Conservation (phyloP, 2,797 vertebrate genomes). For the Anguilla megastoma region DNA sequence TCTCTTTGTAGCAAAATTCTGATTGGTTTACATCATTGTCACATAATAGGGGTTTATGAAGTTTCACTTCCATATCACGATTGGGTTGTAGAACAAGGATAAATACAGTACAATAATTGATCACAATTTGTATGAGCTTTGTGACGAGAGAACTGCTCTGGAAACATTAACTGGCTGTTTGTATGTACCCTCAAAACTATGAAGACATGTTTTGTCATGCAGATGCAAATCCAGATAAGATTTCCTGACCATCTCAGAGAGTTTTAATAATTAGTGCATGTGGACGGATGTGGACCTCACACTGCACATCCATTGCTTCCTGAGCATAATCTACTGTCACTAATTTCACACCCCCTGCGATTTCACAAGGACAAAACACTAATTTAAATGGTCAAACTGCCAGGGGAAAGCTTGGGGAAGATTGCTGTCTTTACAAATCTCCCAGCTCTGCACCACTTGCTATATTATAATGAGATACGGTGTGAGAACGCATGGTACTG, state of each 20-base stretch:
- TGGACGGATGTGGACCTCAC: conserved; percentile 52
- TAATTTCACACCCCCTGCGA: conserved; percentile 52
- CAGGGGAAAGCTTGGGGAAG: conserved; percentile 56
- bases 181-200: background rate
- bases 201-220: background rate
- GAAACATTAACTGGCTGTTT: background rate
- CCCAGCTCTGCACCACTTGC: conserved; percentile 61
- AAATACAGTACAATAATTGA: background rate
- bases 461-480: conserved; percentile 39
- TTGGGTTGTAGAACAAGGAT: background rate
- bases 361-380: conserved; percentile 57
- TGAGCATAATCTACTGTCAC: conserved; percentile 38
- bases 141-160: background rate
- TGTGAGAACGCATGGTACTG: conserved; percentile 1
- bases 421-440: conserved; percentile 19
- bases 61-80: background rate
- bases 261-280: conserved; percentile 42
- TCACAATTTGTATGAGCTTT: background rate
- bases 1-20: background rate
- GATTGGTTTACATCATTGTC: background rate
- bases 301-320: conserved; percentile 55
- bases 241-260: conserved; percentile 53
- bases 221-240: conserved; percentile 38
- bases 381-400: conserved; percentile 38
- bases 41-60: background rate